Evolutionary conservation across 2,113 vertebrate genomes (phyloP).

Genomic region (Ailuropoda melanoleuca): DNA sequence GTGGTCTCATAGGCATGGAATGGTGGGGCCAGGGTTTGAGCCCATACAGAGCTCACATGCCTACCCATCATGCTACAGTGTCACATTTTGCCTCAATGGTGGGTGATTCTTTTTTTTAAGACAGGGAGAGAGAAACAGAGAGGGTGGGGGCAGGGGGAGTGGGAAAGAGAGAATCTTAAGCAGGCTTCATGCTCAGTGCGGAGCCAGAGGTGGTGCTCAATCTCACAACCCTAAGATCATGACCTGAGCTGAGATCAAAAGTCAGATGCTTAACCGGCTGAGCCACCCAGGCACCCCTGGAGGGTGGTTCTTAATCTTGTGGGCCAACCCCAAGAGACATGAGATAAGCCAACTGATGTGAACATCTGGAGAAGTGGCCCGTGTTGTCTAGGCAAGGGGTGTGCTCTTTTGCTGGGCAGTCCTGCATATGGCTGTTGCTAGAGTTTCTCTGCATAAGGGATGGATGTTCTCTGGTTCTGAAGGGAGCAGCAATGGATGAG

Average conservation of each 20-base stretch:
- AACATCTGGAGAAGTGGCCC: background rate
- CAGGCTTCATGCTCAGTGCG: background rate
- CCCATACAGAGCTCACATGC: background rate
- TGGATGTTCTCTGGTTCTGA: background rate
- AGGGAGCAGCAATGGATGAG: too few species aligned
- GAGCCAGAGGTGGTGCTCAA: background rate
- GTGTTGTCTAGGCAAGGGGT: background rate
- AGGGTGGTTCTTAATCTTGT: background rate
- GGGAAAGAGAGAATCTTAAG: background rate
- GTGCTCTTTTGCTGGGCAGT: background rate
- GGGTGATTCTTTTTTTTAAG: background rate
- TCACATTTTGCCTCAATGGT: background rate
- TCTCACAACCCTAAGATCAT: background rate
- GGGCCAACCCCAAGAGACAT: background rate
- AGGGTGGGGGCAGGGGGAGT: background rate
- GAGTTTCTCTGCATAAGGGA: background rate
- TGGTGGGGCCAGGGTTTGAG: background rate
- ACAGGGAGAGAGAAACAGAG: background rate
- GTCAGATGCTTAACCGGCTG: background rate
- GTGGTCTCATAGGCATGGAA: background rate
- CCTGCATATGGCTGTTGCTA: background rate
- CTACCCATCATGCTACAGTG: background rate
- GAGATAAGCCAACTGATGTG: background rate
- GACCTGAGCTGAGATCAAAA: background rate
- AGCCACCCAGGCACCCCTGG: background rate